A percentile compares a stretch with the other conserved stretches of the same genome.
Conservation (phyloP, 2,113 vertebrate species). For the Triplophysa dalaica region DNA sequence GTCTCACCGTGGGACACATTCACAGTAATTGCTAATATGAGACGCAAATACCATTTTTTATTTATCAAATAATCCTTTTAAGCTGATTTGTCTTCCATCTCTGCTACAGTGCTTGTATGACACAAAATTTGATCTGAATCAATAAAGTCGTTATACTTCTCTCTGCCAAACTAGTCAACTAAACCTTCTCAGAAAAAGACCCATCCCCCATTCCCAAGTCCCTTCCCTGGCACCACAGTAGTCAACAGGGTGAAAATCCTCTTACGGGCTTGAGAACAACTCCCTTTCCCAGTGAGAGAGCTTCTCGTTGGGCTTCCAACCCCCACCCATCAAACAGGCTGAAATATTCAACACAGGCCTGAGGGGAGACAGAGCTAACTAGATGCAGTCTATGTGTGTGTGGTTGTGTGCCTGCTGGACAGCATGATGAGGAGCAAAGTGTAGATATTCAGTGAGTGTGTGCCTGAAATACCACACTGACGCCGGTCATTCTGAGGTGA, state of each 20-base stretch:
- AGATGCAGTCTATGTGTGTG: background rate
- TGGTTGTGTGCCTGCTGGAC: background rate
- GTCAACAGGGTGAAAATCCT: slow-evolving; percentile 31
- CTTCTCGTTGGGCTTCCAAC: background rate
- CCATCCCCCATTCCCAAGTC: slow-evolving; percentile 27
- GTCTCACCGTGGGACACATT: too few relatives aligned
- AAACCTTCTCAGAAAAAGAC: slow-evolving; percentile 27
- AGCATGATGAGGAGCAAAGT: slow-evolving; percentile 6
- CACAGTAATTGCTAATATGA: too few relatives aligned
- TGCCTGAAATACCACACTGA: slow-evolving; percentile 15
- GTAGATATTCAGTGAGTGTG: background rate
- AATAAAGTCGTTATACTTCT: background rate
- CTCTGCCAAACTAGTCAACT: background rate
- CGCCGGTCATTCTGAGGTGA: slow-evolving; percentile 2
- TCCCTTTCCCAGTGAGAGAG: slow-evolving; percentile 20
- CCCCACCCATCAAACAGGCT: background rate
- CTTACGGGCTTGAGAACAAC: slow-evolving; percentile 42
- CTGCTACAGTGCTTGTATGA: background rate
- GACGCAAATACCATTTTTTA: too few relatives aligned
- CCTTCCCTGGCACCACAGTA: slow-evolving; percentile 23
- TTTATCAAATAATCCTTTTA: background rate
- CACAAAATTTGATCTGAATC: background rate
- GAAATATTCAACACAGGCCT: slow-evolving; percentile 40
- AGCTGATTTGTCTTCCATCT: background rate
- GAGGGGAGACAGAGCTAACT: background rate